Evolutionary conservation across 35 echinoderm and acorn worm genomes (phyloP).

Genomic region (Apostichopus japonicus): DNA sequence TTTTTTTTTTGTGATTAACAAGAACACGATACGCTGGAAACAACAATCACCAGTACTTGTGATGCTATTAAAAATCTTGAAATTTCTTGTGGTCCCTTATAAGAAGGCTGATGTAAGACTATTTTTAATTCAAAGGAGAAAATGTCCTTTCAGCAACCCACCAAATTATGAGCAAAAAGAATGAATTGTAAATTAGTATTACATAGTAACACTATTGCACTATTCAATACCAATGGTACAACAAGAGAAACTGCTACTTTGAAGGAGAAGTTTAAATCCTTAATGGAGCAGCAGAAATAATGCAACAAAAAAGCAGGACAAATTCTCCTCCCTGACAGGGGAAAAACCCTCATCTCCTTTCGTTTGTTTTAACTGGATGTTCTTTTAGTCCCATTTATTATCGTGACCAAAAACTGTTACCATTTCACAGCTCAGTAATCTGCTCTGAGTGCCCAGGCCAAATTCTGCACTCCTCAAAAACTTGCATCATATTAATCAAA

Average conservation of each 20-base stretch:
- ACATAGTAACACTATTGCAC: not conserved
- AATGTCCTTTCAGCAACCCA: not conserved
- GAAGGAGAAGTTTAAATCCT: too few relatives aligned
- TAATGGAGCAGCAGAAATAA: not conserved
- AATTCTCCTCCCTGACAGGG: too few relatives aligned
- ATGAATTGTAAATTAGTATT: not conserved
- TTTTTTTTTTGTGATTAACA: not conserved
- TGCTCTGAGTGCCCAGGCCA: too few relatives aligned
- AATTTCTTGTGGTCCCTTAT: constrained; percentile 34
- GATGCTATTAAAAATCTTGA: not conserved
- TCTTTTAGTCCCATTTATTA: too few relatives aligned
- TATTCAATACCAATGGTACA: not conserved
- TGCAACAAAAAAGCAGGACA: too few relatives aligned
- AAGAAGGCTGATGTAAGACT: constrained; percentile 23
- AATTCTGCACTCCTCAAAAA: too few relatives aligned
- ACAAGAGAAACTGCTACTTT: not conserved
- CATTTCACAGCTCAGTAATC: too few relatives aligned
- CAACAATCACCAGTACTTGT: constrained; percentile 14
- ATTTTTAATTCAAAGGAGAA: constrained; percentile 2
- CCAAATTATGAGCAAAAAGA: too few relatives aligned
- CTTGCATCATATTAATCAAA: too few relatives aligned
- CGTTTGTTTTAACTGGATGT: too few relatives aligned
- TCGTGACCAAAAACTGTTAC: too few relatives aligned
- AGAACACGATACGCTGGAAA: constrained; percentile 52
- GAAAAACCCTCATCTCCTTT: too few relatives aligned